Evolutionary conservation across 2,888 invertebrate species (phyloP), one percentile per base, ranked within the genome.

Genomic region (Leptarthrus brevirostris): DNA sequence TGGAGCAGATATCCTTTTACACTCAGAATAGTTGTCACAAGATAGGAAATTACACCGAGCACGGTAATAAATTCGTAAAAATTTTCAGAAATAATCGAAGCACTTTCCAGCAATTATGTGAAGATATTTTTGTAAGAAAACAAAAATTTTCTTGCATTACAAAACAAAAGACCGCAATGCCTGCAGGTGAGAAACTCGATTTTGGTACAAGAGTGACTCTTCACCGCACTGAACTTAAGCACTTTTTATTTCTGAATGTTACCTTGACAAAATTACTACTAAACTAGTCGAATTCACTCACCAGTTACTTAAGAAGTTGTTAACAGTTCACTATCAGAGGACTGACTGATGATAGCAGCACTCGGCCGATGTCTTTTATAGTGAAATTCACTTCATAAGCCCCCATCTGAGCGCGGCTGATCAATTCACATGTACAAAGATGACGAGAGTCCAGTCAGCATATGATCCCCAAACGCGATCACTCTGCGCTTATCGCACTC

Each of bases 301-400:
- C 61, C 61, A 30, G 16, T 3, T 26, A 56, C 22, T n/a, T n/a
- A n/a, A n/a, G n/a, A n/a, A n/a, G n/a, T n/a, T n/a, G n/a, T 40
- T 40, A 61, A n/a, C 40, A 40, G 36, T 36, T 61, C 10, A 61
- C 3, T 61, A 40, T 61, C 36, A 40, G 36, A 61, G 61, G 36
- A 36, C 61, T 40, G 22, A 61, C 61, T 61, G 61, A 61, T 61
- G 61, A 16, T 61, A 20, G 20, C 16, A 40, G 18, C 22, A 40
- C 14, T 61, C 18, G 12, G 61, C 18, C 20, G 61, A 36, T 34
- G 61, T 61, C 61, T 61, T 61, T 61, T 61, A 61, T 61, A 61
- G 61, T 61, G 61, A 61, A 40, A 36, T n/a, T 18, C 40, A 40
- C n/a, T 40, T 61, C 20, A 20, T 61, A 0, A 36, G 36, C 61